Evolutionary conservation across 2,888 invertebrate genomes (phyloP), one percentile per base, ranked within the genome.

Genomic region (Salpingus planirostris): DNA sequence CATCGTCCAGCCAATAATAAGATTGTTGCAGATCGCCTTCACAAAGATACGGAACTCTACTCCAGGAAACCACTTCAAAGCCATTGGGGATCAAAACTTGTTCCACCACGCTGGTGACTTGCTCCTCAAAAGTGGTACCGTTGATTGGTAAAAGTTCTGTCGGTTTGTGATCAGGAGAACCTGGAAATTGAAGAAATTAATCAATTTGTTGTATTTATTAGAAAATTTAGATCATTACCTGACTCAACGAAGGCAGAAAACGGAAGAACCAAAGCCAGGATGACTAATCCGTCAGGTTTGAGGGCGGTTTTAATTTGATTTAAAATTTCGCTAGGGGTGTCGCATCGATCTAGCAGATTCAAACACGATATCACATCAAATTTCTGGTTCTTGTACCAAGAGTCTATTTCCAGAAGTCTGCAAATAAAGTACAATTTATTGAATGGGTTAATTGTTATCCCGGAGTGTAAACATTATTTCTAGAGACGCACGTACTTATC

Each of bases 11-110:
- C 78, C 89, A 89, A 66, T 93, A 95, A 67, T 84, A 89, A 0
- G 88, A 82, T 62, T 88, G 89, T 26, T 82, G 75, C 44, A 95
- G 71, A 64, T 97, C 96, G 1, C 97, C 97, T 66, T 98, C 96
- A 65, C 96, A 97, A 21, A 98, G 71, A 62, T 97, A 97, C 0
- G 97, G 97, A 23, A 93, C 78, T 51, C 89, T 77, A 7, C 89
- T 80, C 89, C 95, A 97, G 3, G 78, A 71, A 26, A 81, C 72
- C 22, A 96, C 73, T 33, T 76, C 71, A 61, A 89, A 88, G 2
- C 84, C 84, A 28, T 73, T 63, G 1, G 80, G 78, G 23, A 33
- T 56, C 27, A 83, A 72, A 3, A 83, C 75, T 36, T 73, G 59
- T 21, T 67, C 59, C 13, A 78, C 66, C 49, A 93, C 75, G 40